These are phyloP conservation scores for Nicator chloris DNA, from an alignment of 2,113 vertebrate genomes.

Conservation along the genomic window DNA sequence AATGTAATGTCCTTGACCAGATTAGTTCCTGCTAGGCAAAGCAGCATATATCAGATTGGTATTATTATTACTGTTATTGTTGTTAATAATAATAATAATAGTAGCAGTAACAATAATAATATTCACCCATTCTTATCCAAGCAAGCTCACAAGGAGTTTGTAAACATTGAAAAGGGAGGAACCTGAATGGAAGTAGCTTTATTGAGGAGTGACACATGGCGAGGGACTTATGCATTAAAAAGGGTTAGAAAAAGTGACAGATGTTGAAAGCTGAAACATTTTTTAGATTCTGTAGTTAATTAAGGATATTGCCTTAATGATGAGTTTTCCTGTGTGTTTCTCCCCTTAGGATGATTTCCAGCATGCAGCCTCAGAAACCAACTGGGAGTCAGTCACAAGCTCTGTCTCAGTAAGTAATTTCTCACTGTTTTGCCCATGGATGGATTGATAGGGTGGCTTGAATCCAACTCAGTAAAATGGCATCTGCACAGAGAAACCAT, in stretches of 20 bases:
- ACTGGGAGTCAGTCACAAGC: conserved; percentile 84
- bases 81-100: fast-evolving
- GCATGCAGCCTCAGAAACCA: conserved; percentile 75
- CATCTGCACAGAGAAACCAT: not conserved
- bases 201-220: not conserved
- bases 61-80: not conserved
- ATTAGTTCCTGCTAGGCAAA: not conserved
- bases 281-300: not conserved
- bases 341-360: conserved; percentile 78
- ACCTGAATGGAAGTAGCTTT: not conserved
- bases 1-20: not conserved
- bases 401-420: conserved; percentile 78
- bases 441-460: not conserved
- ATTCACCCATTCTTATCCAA: not conserved
- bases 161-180: not conserved
- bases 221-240: not conserved
- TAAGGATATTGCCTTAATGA: not conserved
- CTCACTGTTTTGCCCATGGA: not conserved
- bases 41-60: not conserved
- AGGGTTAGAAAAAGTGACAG: not conserved
- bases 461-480: not conserved
- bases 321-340: conserved; percentile 30
- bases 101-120: not conserved
- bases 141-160: not conserved
- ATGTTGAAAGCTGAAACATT: not conserved